Percentiles rank a stretch among this genome's conserved stretches.
These are phyloP conservation scores for Parauchenoglanis ngamensis DNA, from an alignment of 2,797 vertebrate species.

Conservation along the genomic window DNA sequence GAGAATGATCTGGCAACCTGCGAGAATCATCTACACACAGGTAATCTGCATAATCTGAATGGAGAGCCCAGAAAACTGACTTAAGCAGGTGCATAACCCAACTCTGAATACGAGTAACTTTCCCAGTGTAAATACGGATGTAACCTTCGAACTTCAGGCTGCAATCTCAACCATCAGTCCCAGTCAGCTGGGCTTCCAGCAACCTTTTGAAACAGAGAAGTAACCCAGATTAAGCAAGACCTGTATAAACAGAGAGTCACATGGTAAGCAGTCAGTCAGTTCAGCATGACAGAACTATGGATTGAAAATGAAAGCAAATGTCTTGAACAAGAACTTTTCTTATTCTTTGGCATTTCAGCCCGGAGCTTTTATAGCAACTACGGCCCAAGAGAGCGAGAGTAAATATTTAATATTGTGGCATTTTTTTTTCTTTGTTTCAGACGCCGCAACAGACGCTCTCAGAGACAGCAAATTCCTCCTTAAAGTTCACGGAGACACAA, in stretches of 20 bases:
- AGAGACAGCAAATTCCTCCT: background rate
- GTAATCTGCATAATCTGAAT: background rate
- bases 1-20: no score
- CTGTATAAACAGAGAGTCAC: background rate
- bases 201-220: background rate
- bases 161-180: background rate
- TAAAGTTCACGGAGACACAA: background rate
- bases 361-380: background rate
- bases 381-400: background rate
- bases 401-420: background rate
- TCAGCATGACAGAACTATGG: background rate
- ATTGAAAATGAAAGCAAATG: background rate
- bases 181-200: background rate
- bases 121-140: background rate
- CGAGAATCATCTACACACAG: no score
- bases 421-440: background rate
- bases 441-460: background rate
- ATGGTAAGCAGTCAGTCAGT: background rate
- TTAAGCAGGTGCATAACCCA: background rate
- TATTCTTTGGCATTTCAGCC: background rate
- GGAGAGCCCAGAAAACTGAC: background rate
- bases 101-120: background rate
- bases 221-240: background rate
- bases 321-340: background rate
- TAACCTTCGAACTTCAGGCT: background rate